Evolutionary conservation across 2,797 vertebrate species (phyloP).

Genomic region (Threskiornis aethiopicus): DNA sequence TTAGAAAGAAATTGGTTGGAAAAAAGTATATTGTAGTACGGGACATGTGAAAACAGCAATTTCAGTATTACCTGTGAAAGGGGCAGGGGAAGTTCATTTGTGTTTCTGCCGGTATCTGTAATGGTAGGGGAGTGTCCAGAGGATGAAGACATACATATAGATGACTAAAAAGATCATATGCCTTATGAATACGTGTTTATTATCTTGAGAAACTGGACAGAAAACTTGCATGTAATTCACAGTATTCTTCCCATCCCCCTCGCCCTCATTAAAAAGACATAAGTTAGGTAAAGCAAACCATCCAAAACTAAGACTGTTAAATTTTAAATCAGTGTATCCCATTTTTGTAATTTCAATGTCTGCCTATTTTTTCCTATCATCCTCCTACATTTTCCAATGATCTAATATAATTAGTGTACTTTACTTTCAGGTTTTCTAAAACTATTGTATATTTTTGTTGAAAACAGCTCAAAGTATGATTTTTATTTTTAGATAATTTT

Average conservation of each 20-base stretch:
- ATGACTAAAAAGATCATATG: background rate
- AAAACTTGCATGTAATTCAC: background rate
- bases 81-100: background rate
- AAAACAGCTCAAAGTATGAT: background rate
- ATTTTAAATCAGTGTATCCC: background rate
- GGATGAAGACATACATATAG: background rate
- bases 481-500: slow-evolving; percentile 25
- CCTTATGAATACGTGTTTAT: background rate
- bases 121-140: background rate
- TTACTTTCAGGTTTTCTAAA: background rate
- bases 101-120: background rate
- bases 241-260: background rate
- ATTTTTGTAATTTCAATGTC: background rate
- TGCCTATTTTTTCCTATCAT: background rate
- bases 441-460: background rate
- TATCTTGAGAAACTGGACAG: background rate
- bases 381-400: background rate
- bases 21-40: background rate
- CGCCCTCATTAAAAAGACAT: background rate
- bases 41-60: background rate
- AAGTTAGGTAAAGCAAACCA: background rate
- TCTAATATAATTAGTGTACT: background rate
- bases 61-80: background rate
- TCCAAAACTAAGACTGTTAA: background rate
- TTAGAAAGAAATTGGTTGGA: background rate